A percentile compares a stretch with the other conserved stretches of the same genome.
Conservation (phyloP, 2,888 invertebrate species). For the Rhodophaea formosa region DNA sequence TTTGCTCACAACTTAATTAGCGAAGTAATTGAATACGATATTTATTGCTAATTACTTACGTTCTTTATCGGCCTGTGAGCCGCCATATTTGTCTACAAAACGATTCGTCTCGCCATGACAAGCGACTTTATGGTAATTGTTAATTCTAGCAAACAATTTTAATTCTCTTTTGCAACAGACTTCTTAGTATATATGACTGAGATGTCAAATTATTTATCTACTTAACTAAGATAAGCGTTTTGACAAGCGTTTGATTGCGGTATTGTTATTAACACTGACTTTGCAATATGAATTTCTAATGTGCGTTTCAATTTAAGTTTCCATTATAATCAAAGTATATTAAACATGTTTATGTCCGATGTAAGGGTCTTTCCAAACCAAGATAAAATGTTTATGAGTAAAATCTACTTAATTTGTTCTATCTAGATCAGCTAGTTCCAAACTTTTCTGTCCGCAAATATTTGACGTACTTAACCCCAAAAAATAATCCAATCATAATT, state of each 20-base stretch:
- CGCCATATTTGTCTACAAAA: background rate
- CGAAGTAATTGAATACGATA: conserved; percentile 69
- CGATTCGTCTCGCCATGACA: background rate
- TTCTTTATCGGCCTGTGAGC: background rate
- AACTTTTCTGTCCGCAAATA: too few species aligned
- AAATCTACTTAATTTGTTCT: too few species aligned
- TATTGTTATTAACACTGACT: background rate
- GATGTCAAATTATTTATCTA: conserved; percentile 1
- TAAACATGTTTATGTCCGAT: background rate
- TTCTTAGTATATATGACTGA: background rate
- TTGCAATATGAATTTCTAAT: background rate
- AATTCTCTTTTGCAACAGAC: background rate
- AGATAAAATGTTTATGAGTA: background rate
- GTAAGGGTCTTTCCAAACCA: background rate
- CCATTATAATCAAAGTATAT: background rate
- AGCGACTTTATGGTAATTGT: background rate
- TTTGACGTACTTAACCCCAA: too few species aligned
- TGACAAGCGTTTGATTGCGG: background rate
- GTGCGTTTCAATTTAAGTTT: background rate
- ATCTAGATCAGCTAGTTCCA: too few species aligned
- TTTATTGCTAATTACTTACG: conserved; percentile 62
- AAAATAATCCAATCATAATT: too few species aligned
- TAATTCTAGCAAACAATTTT: background rate
- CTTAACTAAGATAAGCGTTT: conserved; percentile 3
- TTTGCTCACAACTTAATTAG: conserved; percentile 58